phyloP scores from a whole-genome alignment of 2,888 invertebrate genomes.

The Lasius fuliginosus region DNA sequence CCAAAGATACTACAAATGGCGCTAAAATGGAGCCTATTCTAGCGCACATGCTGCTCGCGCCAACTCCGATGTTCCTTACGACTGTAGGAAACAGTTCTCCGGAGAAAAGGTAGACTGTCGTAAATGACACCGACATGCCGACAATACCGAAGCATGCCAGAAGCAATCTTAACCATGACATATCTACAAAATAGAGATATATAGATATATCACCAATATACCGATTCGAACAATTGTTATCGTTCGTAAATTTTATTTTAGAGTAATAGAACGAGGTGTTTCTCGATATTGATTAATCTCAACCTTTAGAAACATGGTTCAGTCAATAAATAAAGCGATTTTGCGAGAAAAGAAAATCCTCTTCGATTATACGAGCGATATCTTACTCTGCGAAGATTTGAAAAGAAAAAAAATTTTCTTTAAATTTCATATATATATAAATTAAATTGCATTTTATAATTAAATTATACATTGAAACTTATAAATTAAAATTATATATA shows the following conservation, averaged over 20 bases:
- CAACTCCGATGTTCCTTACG: constrained; percentile 95
- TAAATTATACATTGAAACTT: too few species aligned
- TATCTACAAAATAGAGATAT: constrained; percentile 80
- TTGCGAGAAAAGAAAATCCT: background rate
- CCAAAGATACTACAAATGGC: constrained; percentile 92
- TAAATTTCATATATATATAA: background rate
- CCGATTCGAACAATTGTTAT: background rate
- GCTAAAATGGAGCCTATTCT: constrained; percentile 95
- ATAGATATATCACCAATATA: background rate
- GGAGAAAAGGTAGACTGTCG: constrained; percentile 94
- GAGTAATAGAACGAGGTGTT: background rate
- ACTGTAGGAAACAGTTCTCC: constrained; percentile 97
- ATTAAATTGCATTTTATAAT: too few species aligned
- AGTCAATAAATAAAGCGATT: background rate
- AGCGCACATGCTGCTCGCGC: constrained; percentile 94
- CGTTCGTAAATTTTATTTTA: background rate
- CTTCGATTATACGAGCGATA: background rate
- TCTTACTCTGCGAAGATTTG: background rate
- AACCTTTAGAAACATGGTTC: background rate
- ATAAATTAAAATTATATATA: too few species aligned
- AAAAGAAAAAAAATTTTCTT: background rate
- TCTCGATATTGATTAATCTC: background rate
- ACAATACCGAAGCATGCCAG: constrained; percentile 93
- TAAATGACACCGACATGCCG: constrained; percentile 94
- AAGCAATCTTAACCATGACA: constrained; percentile 88